A percentile compares a stretch with the other conserved stretches of the same genome.
Conservation (phyloP, 64 coral and sea anemone species). For the Montipora foliosa region DNA sequence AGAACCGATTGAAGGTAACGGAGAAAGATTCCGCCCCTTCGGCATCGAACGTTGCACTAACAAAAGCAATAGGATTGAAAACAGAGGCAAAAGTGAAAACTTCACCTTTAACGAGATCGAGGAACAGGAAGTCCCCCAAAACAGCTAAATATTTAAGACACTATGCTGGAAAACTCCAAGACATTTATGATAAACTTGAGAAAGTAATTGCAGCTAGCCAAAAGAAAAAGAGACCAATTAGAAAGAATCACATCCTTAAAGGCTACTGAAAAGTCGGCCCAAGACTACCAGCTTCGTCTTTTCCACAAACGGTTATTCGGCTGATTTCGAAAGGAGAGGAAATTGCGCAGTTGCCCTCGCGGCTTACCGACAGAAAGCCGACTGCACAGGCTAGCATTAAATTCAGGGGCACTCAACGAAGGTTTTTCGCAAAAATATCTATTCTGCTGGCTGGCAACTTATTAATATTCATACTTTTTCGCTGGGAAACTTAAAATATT, state of each 20-base stretch:
- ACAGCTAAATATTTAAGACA: not conserved
- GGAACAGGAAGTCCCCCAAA: not conserved
- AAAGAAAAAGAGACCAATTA: not conserved
- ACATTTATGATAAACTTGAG: constrained; percentile 69
- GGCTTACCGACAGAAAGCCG: no score
- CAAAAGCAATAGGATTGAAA: not conserved
- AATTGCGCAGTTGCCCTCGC: no score
- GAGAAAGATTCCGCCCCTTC: not conserved
- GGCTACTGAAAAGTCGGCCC: not conserved
- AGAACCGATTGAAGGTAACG: not conserved
- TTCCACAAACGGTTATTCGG: no score
- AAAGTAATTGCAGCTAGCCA: constrained; percentile 48
- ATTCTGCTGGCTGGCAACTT: no score
- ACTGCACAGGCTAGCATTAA: no score
- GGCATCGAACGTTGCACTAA: not conserved
- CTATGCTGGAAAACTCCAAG: constrained; percentile 53
- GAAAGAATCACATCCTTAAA: not conserved
- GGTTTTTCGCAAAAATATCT: no score
- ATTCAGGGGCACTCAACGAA: no score
- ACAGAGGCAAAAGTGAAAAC: not conserved
- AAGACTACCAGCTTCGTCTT: no score
- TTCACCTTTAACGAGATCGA: not conserved
- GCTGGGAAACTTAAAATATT: no score
- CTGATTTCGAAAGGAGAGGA: no score
- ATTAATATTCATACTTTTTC: no score